A percentile compares a stretch with the other conserved stretches of the same genome.
Evolutionary conservation across 2,113 vertebrate species (phyloP).

Genomic region (Ascaphus truei): DNA sequence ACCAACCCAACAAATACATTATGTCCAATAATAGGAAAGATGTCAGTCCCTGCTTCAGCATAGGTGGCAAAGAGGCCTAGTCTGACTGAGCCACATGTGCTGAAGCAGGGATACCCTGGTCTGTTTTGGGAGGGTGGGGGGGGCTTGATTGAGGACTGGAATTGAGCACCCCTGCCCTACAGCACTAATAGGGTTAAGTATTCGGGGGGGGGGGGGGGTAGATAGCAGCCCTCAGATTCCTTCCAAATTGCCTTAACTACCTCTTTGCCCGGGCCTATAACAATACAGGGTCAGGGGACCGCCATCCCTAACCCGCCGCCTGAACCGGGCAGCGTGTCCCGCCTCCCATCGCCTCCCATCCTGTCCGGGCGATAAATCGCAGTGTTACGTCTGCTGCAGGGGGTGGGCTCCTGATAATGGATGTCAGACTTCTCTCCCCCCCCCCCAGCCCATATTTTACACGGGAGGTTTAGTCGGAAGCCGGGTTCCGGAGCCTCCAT

Average conservation of each 20-base stretch:
- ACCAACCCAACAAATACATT: too few relatives aligned
- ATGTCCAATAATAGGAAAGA: too few relatives aligned
- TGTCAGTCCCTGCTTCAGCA: too few relatives aligned
- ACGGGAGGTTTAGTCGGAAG: not conserved
- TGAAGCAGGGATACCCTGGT: too few relatives aligned
- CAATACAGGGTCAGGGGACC: not conserved
- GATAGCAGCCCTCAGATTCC: not conserved
- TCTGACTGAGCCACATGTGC: too few relatives aligned
- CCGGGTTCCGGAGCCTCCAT: conserved; percentile 21
- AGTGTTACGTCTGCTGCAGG: conserved; percentile 3
- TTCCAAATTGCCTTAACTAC: not conserved
- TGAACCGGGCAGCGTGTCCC: not conserved
- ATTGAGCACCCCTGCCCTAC: too few relatives aligned
- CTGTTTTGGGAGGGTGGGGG: too few relatives aligned
- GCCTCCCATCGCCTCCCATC: conserved; percentile 2
- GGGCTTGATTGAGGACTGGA: too few relatives aligned
- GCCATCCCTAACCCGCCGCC: not conserved
- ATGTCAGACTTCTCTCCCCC: conserved; percentile 21
- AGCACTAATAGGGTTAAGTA: too few relatives aligned
- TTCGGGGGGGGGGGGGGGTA: too few relatives aligned
- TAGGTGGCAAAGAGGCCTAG: too few relatives aligned
- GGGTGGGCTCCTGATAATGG: conserved; percentile 5
- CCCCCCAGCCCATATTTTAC: conserved; percentile 19
- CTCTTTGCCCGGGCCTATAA: conserved; percentile 1
- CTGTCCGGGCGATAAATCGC: conserved; percentile 9